A percentile compares a stretch with the other conserved stretches of the same genome.
Evolutionary conservation across 2,888 invertebrate species (phyloP).

Genomic region (Dynastes maya): DNA sequence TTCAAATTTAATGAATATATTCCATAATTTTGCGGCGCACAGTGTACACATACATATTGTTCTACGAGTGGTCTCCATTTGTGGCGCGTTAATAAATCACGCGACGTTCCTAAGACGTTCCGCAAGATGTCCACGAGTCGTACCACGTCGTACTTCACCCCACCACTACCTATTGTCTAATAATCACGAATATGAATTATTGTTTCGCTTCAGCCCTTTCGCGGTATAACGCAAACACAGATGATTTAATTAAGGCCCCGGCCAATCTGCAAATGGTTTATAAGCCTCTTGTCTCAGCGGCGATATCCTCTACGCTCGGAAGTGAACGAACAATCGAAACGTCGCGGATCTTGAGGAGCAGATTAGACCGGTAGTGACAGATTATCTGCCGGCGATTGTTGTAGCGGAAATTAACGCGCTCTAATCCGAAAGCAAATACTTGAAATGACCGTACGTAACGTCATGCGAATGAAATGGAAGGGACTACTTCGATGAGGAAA

Average conservation of each 20-base stretch:
- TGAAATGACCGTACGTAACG: conserved; percentile 3
- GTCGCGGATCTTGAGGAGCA: conserved; percentile 17
- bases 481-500: neutral
- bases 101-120: neutral
- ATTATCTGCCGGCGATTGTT: conserved; percentile 24
- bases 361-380: conserved; percentile 26
- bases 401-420: conserved; percentile 13
- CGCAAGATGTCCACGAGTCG: conserved; percentile 29
- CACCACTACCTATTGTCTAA: conserved; percentile 43
- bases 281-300: conserved; percentile 29
- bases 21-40: too few relatives aligned
- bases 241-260: conserved; percentile 51
- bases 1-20: too few relatives aligned
- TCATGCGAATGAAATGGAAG: neutral
- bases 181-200: conserved; percentile 51
- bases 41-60: too few relatives aligned
- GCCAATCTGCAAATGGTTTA: conserved; percentile 52
- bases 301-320: neutral
- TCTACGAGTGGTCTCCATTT: conserved; percentile 18
- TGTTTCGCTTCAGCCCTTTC: conserved; percentile 43
- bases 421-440: conserved; percentile 3
- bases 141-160: neutral
- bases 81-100: conserved; percentile 23
- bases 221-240: conserved; percentile 46
- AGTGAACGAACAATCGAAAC: conserved; percentile 23